Evolutionary conservation across 2,113 vertebrate genomes (phyloP).

Genomic region (Grantiella picta): DNA sequence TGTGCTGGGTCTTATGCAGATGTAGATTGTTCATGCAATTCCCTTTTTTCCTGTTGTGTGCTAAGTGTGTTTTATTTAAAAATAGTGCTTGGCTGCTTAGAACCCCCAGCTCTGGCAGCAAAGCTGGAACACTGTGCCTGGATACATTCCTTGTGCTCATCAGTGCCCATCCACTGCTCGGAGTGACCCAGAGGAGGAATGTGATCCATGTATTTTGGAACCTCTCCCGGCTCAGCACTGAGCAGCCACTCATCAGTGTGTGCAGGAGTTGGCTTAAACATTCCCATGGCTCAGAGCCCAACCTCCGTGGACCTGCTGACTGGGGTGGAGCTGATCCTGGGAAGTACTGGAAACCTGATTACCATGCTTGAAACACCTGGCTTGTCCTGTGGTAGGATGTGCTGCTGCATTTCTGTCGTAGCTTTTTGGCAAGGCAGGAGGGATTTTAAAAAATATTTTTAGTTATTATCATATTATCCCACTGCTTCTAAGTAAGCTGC

Average conservation of each 20-base stretch:
- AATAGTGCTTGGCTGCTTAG: background rate
- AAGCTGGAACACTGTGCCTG: background rate
- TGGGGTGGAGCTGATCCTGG: background rate
- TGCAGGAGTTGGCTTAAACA: background rate
- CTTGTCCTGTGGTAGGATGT: background rate
- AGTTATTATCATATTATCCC: background rate
- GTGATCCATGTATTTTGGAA: background rate
- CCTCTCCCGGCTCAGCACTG: background rate
- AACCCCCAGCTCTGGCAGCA: background rate
- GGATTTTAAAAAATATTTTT: background rate
- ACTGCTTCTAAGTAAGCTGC: background rate
- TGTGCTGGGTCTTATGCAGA: background rate
- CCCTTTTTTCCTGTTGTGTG: background rate
- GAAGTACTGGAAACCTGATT: background rate
- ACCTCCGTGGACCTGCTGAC: fast-evolving
- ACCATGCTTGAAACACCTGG: fast-evolving
- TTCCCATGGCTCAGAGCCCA: background rate
- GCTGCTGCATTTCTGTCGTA: background rate
- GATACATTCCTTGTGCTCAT: background rate
- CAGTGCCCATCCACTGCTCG: background rate
- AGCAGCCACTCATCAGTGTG: fast-evolving
- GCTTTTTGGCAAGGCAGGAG: background rate
- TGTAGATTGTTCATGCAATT: background rate
- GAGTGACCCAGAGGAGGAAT: background rate
- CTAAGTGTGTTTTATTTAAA: background rate